phyloP scores from a whole-genome alignment of 2,113 vertebrate species.

The Tachysurus vachellii region DNA sequence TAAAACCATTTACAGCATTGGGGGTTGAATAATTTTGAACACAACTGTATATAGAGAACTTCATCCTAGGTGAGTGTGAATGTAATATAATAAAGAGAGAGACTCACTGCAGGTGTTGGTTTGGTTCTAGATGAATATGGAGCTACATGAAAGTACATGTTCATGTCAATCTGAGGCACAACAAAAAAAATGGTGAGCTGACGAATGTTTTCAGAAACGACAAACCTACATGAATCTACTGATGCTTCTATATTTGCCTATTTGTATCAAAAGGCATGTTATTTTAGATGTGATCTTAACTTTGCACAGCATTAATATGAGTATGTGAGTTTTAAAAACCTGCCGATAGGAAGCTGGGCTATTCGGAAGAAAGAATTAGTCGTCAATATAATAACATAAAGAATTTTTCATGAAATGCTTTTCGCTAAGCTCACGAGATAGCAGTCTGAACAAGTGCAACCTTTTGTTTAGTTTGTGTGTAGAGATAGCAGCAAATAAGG shows the following conservation, averaged over 20 bases:
- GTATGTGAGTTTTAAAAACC: neutral
- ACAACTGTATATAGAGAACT: no score
- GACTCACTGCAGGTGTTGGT: neutral
- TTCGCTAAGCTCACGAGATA: neutral
- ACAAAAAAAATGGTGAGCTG: neutral
- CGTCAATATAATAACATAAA: neutral
- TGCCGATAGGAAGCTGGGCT: neutral
- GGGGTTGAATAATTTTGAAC: no score
- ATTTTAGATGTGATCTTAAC: neutral
- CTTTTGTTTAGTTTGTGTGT: neutral
- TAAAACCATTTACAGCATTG: no score
- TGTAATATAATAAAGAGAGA: neutral
- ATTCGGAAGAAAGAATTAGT: neutral
- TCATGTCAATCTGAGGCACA: neutral
- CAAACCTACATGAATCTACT: neutral
- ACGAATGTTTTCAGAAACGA: neutral
- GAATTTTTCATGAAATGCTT: neutral
- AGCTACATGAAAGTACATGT: neutral
- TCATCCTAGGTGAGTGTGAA: no score
- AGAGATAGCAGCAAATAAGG: neutral
- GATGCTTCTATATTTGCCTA: neutral
- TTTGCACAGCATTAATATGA: neutral
- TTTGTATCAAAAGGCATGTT: neutral
- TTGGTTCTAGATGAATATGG: neutral
- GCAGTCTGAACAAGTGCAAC: neutral